Evolutionary conservation across 2,113 vertebrate genomes (phyloP).

Genomic region (Lontra canadensis): DNA sequence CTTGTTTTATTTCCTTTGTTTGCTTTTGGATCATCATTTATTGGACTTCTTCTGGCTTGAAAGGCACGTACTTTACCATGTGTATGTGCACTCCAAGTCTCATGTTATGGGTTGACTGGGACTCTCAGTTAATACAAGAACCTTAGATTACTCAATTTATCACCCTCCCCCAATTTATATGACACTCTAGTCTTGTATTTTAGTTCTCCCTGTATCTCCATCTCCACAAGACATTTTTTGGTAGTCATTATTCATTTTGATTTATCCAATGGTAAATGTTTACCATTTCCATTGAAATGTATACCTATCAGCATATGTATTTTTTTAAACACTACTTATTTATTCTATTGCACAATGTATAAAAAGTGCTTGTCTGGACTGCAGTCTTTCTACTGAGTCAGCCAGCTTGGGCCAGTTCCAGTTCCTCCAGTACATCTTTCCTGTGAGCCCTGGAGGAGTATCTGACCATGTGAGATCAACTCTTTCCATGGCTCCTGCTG

Average conservation of each 20-base stretch:
- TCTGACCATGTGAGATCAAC: background rate
- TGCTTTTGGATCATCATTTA: background rate
- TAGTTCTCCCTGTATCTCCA: background rate
- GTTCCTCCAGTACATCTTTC: background rate
- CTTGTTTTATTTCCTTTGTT: background rate
- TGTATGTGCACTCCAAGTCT: background rate
- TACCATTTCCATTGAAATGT: background rate
- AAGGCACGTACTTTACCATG: background rate
- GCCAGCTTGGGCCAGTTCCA: background rate
- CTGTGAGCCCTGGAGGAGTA: background rate
- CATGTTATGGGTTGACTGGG: background rate
- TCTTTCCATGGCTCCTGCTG: background rate
- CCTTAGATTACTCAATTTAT: background rate
- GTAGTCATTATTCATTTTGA: background rate
- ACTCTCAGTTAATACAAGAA: background rate
- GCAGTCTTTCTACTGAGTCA: background rate
- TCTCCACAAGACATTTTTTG: background rate
- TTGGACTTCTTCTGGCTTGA: background rate
- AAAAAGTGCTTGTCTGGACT: background rate
- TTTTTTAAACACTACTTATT: background rate
- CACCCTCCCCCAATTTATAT: background rate
- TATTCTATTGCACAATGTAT: background rate
- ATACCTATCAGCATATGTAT: background rate
- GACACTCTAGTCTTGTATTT: background rate
- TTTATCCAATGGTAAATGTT: background rate